Base-by-base conservation (phyloP, 2,113 vertebrate genomes). In the Aix galericulata region DNA sequence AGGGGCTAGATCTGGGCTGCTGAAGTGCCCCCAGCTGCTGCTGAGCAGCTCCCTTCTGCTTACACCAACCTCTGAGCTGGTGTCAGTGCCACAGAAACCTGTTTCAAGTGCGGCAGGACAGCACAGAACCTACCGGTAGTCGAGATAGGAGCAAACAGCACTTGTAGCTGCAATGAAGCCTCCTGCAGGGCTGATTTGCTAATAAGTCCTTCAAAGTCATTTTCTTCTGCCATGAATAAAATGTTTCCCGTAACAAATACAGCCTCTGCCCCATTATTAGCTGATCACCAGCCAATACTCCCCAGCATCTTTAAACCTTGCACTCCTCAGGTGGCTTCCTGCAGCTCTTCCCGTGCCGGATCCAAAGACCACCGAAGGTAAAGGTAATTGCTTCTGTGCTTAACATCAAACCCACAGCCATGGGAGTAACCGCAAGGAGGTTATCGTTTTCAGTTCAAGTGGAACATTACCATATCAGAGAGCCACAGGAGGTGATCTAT, bases 21-120 rank as follows among this genome's bases (percentile, higher is more conserved):
- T 48, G 82, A 62, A 80, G 50, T 82, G 82, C 77, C 92, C 48
- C 77, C 94, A 94, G 96, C 89, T 94, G 87, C 87, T 82, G 80
- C 85, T 86, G 82, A 91, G 89, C 21, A 0, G 62, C 79, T 93
- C 38, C 60, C 58, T 96, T 42, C 87, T 16, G 9, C 34, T 74
- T 38, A 1, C 21, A 63, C 85, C 83, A 81, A 5, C 74, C 82
- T 60, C 95, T 76, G 76, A 52, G 86, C 11, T 78, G 73, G 7
- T 77, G 59, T 50, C 72, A 50, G 8, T 13, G 62, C 53, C 53
- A 44, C 68, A 53, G 58, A 69, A 88, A 63, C 12, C 44, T 76
- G 36, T 13, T 71, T 76, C 66, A 42, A 63, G 16, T 4, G 55
- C 73, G 76, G 74, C 68, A 64, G 74, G n/a, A 27, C 67, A 72